Conservation (phyloP, 2,113 vertebrate genomes). For the Corydoras maculifer region DNA sequence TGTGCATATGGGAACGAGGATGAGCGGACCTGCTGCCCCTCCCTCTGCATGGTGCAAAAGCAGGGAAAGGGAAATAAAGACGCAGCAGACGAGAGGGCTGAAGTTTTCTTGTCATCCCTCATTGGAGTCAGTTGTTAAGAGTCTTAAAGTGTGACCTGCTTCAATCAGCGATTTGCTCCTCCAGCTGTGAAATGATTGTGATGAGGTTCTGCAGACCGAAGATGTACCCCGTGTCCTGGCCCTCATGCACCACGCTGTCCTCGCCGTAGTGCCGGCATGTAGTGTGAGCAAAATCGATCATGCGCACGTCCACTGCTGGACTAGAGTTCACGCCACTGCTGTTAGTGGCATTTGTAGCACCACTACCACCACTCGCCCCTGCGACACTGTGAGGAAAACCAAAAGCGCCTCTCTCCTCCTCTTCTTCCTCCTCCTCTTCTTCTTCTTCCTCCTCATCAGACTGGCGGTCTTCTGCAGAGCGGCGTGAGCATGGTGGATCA, state of each 20-base stretch:
- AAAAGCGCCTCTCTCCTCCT: constrained; percentile 54
- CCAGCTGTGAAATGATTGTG: constrained; percentile 94
- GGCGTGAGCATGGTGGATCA: constrained; percentile 72
- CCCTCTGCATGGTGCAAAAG: too few relatives aligned
- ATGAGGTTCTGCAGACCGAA: constrained; percentile 98
- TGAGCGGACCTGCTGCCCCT: too few relatives aligned
- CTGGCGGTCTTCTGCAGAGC: constrained; percentile 42
- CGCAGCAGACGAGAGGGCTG: too few relatives aligned
- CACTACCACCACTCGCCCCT: constrained; percentile 24
- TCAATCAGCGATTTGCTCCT: constrained; percentile 89
- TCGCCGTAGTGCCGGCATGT: constrained; percentile 94
- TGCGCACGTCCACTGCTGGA: constrained; percentile 87
- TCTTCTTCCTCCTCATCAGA: constrained; percentile 63
- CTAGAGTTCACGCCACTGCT: constrained; percentile 43
- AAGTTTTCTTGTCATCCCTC: too few relatives aligned
- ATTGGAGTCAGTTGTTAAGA: too few relatives aligned
- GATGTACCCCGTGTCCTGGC: constrained; percentile 94
- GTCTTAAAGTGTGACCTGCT: background rate
- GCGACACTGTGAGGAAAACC: constrained; percentile 38
- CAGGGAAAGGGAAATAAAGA: too few relatives aligned
- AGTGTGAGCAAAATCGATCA: constrained; percentile 99
- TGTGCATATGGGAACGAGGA: constrained; percentile 28
- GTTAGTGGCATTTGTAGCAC: constrained; percentile 34
- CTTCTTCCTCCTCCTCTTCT: constrained; percentile 80
- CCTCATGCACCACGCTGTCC: constrained; percentile 93